A percentile compares a stretch with the other conserved stretches of the same genome.
Conservation (phyloP, 2,797 vertebrate species). For the Sternotherus odoratus region DNA sequence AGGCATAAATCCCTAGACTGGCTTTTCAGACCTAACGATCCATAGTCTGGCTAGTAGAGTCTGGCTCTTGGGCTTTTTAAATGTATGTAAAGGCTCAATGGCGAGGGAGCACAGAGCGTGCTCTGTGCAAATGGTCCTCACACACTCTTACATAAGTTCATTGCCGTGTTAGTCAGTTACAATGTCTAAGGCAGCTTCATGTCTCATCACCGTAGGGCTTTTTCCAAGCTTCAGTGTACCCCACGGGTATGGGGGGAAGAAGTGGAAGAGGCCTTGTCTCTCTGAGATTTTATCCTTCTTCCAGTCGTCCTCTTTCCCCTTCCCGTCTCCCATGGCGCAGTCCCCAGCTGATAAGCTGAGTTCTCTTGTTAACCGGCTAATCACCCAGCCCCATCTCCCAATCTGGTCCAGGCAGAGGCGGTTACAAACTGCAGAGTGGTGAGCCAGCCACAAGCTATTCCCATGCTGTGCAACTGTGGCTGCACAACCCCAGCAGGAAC, state of each 20-base stretch:
- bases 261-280: background rate
- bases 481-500: background rate
- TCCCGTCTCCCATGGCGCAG: background rate
- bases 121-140: background rate
- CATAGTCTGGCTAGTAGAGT: background rate
- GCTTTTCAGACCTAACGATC: background rate
- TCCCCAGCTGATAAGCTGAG: background rate
- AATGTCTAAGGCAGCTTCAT: background rate
- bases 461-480: background rate
- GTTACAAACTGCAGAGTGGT: background rate
- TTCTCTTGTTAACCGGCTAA: background rate
- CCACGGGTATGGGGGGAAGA: too few relatives aligned
- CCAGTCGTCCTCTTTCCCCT: background rate
- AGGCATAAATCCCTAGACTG: accelerated
- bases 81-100: background rate
- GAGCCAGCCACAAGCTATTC: background rate
- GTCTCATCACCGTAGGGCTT: background rate
- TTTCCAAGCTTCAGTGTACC: background rate
- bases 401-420: background rate
- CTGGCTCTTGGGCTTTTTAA: background rate
- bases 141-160: background rate
- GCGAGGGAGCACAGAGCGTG: background rate
- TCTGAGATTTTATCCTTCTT: background rate
- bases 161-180: background rate
- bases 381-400: background rate